These are phyloP conservation scores for Naja naja DNA, from an alignment of 2,113 vertebrate species.

Conservation along the genomic window DNA sequence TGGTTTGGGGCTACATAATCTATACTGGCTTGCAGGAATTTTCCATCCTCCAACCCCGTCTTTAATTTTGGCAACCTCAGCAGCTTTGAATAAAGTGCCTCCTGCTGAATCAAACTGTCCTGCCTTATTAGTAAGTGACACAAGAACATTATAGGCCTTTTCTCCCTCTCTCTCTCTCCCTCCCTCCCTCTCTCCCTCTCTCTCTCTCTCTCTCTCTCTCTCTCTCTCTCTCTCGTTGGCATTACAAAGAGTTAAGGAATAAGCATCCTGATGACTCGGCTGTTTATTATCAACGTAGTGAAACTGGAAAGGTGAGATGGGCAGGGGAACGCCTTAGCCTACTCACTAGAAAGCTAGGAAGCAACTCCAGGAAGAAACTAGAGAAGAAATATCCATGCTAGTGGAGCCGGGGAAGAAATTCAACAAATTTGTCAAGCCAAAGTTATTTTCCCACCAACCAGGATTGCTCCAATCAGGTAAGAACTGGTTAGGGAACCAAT, in stretches of 20 bases:
- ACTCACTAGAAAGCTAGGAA: background rate
- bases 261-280: background rate
- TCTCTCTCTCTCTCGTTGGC: background rate
- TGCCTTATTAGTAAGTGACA: background rate
- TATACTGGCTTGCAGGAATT: background rate
- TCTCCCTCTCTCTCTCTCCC: no score
- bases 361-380: background rate
- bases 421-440: background rate
- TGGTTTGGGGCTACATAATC: background rate
- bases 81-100: background rate
- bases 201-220: no score
- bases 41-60: background rate
- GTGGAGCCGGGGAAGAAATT: background rate
- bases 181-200: no score
- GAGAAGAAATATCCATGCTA: background rate
- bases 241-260: slow-evolving; percentile 52
- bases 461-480: slow-evolving; percentile 3
- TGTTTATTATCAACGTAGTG: slow-evolving; percentile 13
- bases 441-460: background rate
- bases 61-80: background rate
- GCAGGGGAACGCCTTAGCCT: slow-evolving; percentile 54
- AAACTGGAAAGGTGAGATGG: slow-evolving; percentile 66
- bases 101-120: background rate
- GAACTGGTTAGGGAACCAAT: background rate
- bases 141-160: background rate